phyloP scores from a whole-genome alignment of 2,113 vertebrate species.

The Mus spicilegus region DNA sequence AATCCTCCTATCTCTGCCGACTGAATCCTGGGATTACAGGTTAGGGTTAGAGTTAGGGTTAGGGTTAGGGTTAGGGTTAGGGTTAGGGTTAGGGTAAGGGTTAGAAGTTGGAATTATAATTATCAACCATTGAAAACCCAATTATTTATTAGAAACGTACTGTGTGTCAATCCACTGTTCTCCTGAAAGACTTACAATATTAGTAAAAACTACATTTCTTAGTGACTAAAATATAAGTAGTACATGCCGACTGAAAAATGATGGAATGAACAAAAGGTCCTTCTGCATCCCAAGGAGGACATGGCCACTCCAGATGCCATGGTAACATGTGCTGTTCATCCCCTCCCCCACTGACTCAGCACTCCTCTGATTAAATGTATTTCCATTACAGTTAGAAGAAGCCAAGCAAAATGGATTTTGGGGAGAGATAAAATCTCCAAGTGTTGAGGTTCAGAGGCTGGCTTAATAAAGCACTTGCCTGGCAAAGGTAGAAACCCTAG shows the following conservation, averaged over 20 bases:
- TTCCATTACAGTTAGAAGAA: neutral
- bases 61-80: too few species aligned
- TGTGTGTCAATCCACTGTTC: neutral
- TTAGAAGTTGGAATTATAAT: neutral
- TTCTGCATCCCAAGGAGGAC: neutral
- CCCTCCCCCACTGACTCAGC: neutral
- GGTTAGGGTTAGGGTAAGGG: neutral
- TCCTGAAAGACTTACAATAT: neutral
- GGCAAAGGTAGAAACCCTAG: neutral
- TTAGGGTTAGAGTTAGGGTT: neutral
- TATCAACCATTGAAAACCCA: neutral
- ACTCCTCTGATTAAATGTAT: neutral
- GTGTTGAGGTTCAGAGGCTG: neutral
- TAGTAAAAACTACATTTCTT: neutral
- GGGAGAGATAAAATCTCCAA: neutral
- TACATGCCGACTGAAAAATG: neutral
- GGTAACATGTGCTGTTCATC: neutral
- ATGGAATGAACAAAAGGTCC: neutral
- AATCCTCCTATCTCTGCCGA: neutral
- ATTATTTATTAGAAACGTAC: conserved; percentile 15
- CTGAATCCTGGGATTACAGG: neutral
- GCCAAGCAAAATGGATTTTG: neutral
- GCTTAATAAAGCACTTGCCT: neutral
- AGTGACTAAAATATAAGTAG: neutral
- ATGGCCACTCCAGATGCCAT: neutral